Percentiles rank a stretch among this genome's conserved stretches.
These are phyloP conservation scores for Endotricha flammealis DNA, from an alignment of 2,888 invertebrate genomes.

Conservation along the genomic window DNA sequence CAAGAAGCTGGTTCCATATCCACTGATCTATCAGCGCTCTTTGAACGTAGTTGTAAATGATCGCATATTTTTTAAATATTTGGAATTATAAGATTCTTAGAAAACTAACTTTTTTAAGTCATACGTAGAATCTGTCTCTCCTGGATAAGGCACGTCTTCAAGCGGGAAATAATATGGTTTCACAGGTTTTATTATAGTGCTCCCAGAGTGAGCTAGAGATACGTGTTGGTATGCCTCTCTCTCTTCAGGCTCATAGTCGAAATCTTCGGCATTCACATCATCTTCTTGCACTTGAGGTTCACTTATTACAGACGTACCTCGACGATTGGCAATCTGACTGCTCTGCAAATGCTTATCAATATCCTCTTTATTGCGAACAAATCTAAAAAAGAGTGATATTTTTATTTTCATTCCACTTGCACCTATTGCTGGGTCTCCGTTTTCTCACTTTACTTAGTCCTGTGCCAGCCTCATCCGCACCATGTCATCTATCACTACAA, in stretches of 20 bases:
- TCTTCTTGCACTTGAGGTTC: conserved; percentile 44
- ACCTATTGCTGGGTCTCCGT: too few relatives aligned
- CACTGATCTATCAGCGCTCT: too few relatives aligned
- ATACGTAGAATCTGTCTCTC: conserved; percentile 53
- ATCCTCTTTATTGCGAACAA: conserved; percentile 50
- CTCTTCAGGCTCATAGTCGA: conserved; percentile 43
- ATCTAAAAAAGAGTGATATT: conserved; percentile 41
- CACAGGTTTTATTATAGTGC: conserved; percentile 32
- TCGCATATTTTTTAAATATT: not conserved
- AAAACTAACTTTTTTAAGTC: conserved; percentile 52
- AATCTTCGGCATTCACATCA: conserved; percentile 41
- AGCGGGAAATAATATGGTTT: conserved; percentile 50
- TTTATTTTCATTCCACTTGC: too few relatives aligned
- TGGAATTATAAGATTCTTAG: not conserved
- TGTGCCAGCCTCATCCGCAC: too few relatives aligned
- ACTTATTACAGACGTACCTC: conserved; percentile 16
- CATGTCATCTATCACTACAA: too few relatives aligned
- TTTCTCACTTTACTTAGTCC: too few relatives aligned
- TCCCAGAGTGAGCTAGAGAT: conserved; percentile 23
- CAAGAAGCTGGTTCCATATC: too few relatives aligned
- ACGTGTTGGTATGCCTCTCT: conserved; percentile 31
- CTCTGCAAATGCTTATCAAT: conserved; percentile 42
- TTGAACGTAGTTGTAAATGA: too few relatives aligned
- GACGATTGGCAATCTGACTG: conserved; percentile 20
- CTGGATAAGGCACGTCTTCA: conserved; percentile 61